Base-by-base conservation (phyloP, 1,140 invertebrate genomes). In the Theocolax elegans region DNA sequence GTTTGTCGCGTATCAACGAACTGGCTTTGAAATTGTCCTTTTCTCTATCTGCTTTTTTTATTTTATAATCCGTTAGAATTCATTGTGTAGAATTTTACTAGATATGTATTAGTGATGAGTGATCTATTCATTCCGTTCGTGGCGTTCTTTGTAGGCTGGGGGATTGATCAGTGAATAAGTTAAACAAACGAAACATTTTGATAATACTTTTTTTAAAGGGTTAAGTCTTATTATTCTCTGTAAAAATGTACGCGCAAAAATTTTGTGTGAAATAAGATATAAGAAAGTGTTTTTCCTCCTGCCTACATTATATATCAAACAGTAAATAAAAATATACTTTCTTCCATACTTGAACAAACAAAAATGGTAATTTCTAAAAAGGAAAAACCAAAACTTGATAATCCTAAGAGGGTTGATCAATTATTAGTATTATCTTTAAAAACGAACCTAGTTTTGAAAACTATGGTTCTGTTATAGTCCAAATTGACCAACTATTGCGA, bases 11-110 rank as follows among this genome's bases (percentile, higher is more conserved):
- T 48, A 59, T 40, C n/a, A 17, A 17, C 19, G 44, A 19, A 54
- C n/a, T n/a, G n/a, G n/a, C n/a, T n/a, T n/a, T n/a, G n/a, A 68
- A 60, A 49, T 68, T 68, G 58, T 35, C 42, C 17, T 67, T 67
- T 46, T 67, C 25, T 17, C 51, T 56, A 54, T 46, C n/a, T 0
- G 21, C 27, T 44, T 31, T 48, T 21, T 1, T 31, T 10, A 6
- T n/a, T 21, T 19, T 21, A 51, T 10, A 35, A 0, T 51, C 25
- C 13, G 8, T 17, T n/a, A 17, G n/a, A 67, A 58, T 59, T n/a
- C n/a, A 3, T 35, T 38, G 10, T 7, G 21, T 48, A 58, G 65
- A 58, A 48, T 35, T 67, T 9, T 23, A 19, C 21, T 31, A 56
- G 13, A 48, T 42, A 19, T 7, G 19, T 3, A 35, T 35, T 48